Percentiles rank a stretch among this genome's conserved stretches.
These are phyloP conservation scores for Thysanoteuthis rhombus DNA, from an alignment of 2,888 invertebrate genomes.

Conservation along the genomic window DNA sequence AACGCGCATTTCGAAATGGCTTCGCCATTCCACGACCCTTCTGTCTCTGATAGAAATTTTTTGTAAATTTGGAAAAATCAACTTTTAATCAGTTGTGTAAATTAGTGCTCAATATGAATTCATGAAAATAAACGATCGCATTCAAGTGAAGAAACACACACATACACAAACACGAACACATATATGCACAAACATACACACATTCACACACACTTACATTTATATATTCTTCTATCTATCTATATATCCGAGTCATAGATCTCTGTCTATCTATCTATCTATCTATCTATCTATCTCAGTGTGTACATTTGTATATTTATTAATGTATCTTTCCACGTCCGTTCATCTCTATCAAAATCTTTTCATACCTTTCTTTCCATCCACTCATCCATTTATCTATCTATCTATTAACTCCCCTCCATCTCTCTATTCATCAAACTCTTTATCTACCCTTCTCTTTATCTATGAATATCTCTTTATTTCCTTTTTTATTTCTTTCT, in stretches of 20 bases:
- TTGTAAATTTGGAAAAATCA: no score
- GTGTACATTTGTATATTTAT: neutral
- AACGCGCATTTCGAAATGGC: no score
- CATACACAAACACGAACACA: neutral
- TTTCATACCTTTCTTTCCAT: neutral
- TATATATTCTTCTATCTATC: neutral
- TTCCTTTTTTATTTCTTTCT: neutral
- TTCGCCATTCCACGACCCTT: no score
- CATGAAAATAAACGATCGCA: no score
- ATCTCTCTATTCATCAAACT: neutral
- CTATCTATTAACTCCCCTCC: no score
- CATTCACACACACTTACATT: neutral
- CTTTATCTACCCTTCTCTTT: neutral
- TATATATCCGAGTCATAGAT: neutral
- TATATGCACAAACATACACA: neutral
- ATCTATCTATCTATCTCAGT: no score
- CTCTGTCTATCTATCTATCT: neutral
- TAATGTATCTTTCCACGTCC: neutral
- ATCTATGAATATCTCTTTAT: neutral
- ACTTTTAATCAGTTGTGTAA: no score
- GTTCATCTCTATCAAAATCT: neutral
- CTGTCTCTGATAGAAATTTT: no score
- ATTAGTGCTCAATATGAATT: no score
- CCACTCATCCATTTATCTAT: no score
- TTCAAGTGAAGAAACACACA: neutral